Base-by-base conservation (phyloP, 2,888 invertebrate genomes). In the Dynastes maya region DNA sequence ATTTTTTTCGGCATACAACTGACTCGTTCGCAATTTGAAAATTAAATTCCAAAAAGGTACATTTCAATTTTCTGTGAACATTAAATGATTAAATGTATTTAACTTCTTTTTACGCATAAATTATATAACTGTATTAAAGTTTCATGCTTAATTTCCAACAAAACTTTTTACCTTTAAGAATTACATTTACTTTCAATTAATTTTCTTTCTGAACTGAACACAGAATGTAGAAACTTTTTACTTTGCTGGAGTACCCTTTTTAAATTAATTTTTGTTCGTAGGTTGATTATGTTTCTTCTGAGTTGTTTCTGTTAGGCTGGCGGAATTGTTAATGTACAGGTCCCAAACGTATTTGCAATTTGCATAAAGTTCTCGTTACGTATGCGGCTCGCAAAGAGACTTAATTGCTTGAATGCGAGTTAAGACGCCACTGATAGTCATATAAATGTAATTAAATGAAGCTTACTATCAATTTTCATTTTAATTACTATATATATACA, bases 291-390 rank as follows among this genome's bases (percentile, higher is more conserved):
- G 55, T 65, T 72, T 70, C 75, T 76, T 67, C 68, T 53, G 53
- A 76, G 75, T 67, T 65, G 78, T 76, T 78, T 78, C 78, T 75
- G 78, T 76, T 76, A 65, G 76, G 75, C 75, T 64, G 72, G 64
- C 64, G 71, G 78, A 78, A 78, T 78, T 78, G 78, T 71, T 78
- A 78, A 78, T 78, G 78, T 78, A 72, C 63, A 64, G 71, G 72
- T 78, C 84, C 83, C 83, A 84, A 84, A 85, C 84, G 84, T 84
- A 85, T 84, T 85, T 84, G 82, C 82, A 82, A 87, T 87, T 87
- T 87, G 85, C 87, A 87, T 87, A 87, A 86, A 87, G 86, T 84
- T 83, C 83, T 86, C 86, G 85, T 87, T 87, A 86, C 85, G 87
- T 86, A 87, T 87, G 86, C 87, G 86, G 84, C 84, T 84, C 85